Base-by-base conservation (phyloP, 1,140 invertebrate genomes). In the Sesamia nonagrioides region DNA sequence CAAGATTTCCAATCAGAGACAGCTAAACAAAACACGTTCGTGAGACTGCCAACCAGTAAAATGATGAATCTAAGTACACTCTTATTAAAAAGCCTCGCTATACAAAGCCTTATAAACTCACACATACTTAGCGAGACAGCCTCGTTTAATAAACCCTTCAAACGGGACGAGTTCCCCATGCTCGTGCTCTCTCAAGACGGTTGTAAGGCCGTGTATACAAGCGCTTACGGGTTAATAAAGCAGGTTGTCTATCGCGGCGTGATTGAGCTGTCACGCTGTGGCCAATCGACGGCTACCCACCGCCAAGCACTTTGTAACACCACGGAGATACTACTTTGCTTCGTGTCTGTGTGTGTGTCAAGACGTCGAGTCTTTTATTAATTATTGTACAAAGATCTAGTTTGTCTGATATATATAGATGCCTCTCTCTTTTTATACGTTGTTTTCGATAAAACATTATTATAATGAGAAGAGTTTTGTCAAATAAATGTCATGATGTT, bases 241-340 rank as follows among this genome's bases (percentile, higher is more conserved):
- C n/a, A 3, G 37, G 1, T 17, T 63, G 35, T 40, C 35, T 0
- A 35, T n/a, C 11, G 27, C n/a, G 60, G 6, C 60, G n/a, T 63
- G 60, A 63, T 63, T 63, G 60, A 63, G 35, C 35, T 63, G 60
- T 63, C 60, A 63, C 60, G 60, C 60, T 35, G 58, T 35, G 33
- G 21, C 60, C 7, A 27, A 35, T 60, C 56, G 56, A 33, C 27
- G 56, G 56, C 27, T 27, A 35, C 27, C 56, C 27, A 35, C 27
- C 9, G 56, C 27, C 5, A 60, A 27, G 13, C 56, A 60, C 27
- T 60, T 60, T 60, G 15, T 60, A 15, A 60, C 3, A 60, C 6
- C 8, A 27, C 4, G 8, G 6, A 13, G 8, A 13, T 9, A 58
- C 37, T 27, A 27, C 27, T 27, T 27, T 27, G 27, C 27, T 3